A percentile compares a stretch with the other conserved stretches of the same genome.
phyloP scores from a whole-genome alignment of 1,140 invertebrate species.

The Procambarus clarkii region DNA sequence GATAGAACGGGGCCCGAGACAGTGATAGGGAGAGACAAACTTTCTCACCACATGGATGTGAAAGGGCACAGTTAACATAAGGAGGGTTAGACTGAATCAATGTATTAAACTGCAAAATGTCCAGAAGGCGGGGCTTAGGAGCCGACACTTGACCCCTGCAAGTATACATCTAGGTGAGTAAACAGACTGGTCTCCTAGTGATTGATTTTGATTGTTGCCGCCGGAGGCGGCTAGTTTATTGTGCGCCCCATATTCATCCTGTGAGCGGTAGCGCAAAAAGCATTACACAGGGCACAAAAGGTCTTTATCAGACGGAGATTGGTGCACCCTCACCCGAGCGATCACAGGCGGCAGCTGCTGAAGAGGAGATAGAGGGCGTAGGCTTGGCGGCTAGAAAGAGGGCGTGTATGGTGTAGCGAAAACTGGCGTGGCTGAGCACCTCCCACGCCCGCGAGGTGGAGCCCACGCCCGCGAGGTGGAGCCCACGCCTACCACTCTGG shows the following conservation, averaged over 20 bases:
- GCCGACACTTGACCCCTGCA: too few relatives aligned
- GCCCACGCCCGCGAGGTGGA: not conserved
- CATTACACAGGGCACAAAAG: too few relatives aligned
- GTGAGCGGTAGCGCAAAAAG: not conserved
- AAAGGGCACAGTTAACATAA: too few relatives aligned
- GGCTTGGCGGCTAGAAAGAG: conserved; percentile 4
- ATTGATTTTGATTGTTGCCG: not conserved
- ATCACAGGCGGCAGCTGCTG: not conserved
- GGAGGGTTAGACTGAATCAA: too few relatives aligned
- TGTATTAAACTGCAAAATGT: too few relatives aligned
- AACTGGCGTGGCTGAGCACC: not conserved
- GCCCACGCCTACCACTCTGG: conserved; percentile 10
- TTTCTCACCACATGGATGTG: not conserved
- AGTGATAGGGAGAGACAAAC: not conserved
- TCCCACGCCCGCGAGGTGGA: not conserved
- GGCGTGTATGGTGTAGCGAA: conserved; percentile 22
- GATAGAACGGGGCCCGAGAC: not conserved
- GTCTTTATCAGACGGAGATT: not conserved
- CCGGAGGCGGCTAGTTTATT: not conserved
- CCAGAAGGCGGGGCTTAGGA: too few relatives aligned
- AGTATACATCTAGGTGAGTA: too few relatives aligned
- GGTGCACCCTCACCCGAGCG: not conserved
- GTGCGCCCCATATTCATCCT: not conserved
- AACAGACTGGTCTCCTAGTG: not conserved
- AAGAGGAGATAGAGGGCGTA: not conserved